These are phyloP conservation scores for Entomobrya multifasciata DNA, from an alignment of 2,888 invertebrate species.

Conservation along the genomic window DNA sequence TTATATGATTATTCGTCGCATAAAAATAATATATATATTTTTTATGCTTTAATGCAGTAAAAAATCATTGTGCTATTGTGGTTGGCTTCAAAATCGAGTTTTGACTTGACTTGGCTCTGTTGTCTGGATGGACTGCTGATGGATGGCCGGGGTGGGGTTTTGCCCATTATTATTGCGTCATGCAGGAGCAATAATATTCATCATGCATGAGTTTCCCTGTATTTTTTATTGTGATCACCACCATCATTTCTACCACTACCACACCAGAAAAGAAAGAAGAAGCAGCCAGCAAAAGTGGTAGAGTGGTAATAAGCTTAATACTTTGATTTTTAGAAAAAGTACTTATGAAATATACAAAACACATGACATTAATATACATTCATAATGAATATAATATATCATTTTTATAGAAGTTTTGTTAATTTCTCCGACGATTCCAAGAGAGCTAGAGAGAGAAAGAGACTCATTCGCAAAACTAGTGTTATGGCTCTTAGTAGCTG, in stretches of 20 bases:
- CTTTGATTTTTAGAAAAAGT: constrained; percentile 6
- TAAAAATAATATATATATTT: constrained; percentile 29
- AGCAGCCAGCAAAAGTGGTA: constrained; percentile 13
- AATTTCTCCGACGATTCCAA: constrained; percentile 51
- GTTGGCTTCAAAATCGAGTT: constrained; percentile 54
- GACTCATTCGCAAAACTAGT: constrained; percentile 40
- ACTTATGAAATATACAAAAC: neutral
- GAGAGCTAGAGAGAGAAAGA: too few relatives aligned
- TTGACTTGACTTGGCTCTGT: constrained; percentile 44
- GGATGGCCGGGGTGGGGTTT: constrained; percentile 73
- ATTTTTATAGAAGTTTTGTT: constrained; percentile 51
- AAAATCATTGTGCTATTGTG: constrained; percentile 6
- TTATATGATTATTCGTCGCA: constrained; percentile 18
- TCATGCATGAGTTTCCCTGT: constrained; percentile 53
- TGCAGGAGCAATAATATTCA: constrained; percentile 74
- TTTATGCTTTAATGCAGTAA: constrained; percentile 21
- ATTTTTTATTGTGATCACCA: constrained; percentile 22
- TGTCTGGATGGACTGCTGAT: constrained; percentile 72
- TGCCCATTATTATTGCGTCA: constrained; percentile 74
- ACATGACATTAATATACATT: constrained; percentile 37
- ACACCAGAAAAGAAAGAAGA: neutral
- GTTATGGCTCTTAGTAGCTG: neutral
- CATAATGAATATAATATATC: constrained; percentile 51
- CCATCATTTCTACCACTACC: neutral
- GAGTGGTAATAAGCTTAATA: neutral